Percentiles rank a stretch among this genome's conserved stretches.
Conservation (phyloP, 2,888 invertebrate genomes). For the Phyllotreta cruciferae region DNA sequence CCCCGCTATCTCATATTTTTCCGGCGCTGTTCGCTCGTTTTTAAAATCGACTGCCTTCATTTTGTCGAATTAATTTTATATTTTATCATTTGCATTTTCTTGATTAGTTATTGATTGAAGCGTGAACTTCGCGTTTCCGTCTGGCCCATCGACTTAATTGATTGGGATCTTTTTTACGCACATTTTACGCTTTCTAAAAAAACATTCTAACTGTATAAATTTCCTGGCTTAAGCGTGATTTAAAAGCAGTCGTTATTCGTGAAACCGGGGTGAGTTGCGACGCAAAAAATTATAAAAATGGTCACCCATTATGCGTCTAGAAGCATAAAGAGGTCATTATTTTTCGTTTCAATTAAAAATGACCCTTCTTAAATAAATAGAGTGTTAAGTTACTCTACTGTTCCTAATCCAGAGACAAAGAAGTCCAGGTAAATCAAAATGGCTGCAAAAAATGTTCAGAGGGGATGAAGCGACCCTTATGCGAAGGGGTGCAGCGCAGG, state of each 20-base stretch:
- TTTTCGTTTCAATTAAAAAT: slow-evolving; percentile 49
- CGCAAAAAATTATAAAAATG: slow-evolving; percentile 38
- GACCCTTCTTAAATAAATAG: slow-evolving; percentile 50
- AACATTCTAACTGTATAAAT: too few species aligned
- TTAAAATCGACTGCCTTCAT: slow-evolving; percentile 46
- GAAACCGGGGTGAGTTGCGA: not conserved
- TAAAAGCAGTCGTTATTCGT: too few species aligned
- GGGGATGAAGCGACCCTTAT: slow-evolving; percentile 33
- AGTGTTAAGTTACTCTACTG: slow-evolving; percentile 48
- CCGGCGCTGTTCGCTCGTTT: slow-evolving; percentile 45
- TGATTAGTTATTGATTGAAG: slow-evolving; percentile 52
- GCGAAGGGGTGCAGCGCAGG: slow-evolving; percentile 15
- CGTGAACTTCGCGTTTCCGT: slow-evolving; percentile 8
- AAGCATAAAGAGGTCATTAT: slow-evolving; percentile 42
- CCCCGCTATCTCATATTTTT: slow-evolving; percentile 47
- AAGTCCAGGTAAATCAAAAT: slow-evolving; percentile 45
- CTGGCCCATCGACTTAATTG: slow-evolving; percentile 6
- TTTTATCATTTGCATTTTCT: slow-evolving; percentile 54
- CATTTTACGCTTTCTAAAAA: too few species aligned
- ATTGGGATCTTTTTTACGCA: too few species aligned
- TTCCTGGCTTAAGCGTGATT: too few species aligned
- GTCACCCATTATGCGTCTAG: slow-evolving; percentile 38
- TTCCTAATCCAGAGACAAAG: slow-evolving; percentile 44
- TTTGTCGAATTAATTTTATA: slow-evolving; percentile 49
- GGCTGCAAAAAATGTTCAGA: slow-evolving; percentile 41